Base-by-base conservation (phyloP, 2,888 invertebrate species). In the Athalia rosae region DNA sequence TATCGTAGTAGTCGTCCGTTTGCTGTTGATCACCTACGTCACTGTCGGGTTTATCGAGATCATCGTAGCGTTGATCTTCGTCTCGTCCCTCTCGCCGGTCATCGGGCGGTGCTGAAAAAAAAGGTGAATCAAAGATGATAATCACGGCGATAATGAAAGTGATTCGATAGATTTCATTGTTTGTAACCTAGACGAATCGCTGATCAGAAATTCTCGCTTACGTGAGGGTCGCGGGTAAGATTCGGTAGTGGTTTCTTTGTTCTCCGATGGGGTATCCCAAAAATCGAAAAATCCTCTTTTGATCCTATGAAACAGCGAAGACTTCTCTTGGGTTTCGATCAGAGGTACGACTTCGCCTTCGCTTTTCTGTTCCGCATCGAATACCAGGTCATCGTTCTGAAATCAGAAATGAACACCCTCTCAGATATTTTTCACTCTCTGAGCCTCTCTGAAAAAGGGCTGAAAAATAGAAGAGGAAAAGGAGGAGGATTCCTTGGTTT, bases 231-330 rank as follows among this genome's bases (percentile, higher is more conserved):
- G n/a, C 28, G 28, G 1, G 28, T 28, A 0, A 28, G 15, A 15
- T n/a, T 62, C 71, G 6, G 79, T 76, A 4, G 76, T 48, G 43
- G 77, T 58, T 63, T 59, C 6, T n/a, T 71, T 28, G 6, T 53
- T 5, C 81, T 67, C 41, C 48, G 62, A 28, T 28, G 28, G 28
- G 78, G 67, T 0, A 78, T 67, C 4, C 78, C 74, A 79, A 15
- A 80, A 81, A 74, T 82, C 80, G 0, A 80, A 83, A 2, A 87
- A 0, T 0, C 84, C 82, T 77, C 90, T 84, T 82, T 90, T 91
- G 83, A 91, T 86, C 81, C 91, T 90, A 77, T 90, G 89, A 61
- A 91, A 83, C 0, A 87, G 5, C 0, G 87, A 85, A 9, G 82
- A 79, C 0, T 83, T 82, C 4, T 82, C 80, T 7, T 83, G 82